A percentile compares a stretch with the other conserved stretches of the same genome.
Evolutionary conservation across 2,797 vertebrate species (phyloP).

Genomic region (Acanthurus tractus): DNA sequence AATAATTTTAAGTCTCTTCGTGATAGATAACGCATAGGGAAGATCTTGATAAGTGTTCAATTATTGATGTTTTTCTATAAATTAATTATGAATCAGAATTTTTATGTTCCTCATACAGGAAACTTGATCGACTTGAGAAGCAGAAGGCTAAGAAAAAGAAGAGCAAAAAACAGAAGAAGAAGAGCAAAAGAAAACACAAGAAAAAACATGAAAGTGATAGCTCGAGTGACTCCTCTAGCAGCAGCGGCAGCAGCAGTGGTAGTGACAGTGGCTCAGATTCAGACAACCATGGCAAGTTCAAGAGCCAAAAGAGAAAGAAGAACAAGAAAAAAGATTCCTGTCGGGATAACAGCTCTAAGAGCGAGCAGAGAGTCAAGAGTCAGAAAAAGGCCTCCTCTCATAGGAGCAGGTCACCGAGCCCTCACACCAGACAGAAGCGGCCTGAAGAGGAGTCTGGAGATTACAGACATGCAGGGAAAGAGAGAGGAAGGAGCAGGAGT

Average conservation of each 20-base stretch:
- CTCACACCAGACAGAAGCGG: constrained; percentile 74
- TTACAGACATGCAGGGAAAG: constrained; percentile 59
- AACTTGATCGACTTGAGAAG: constrained; percentile 95
- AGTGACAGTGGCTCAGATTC: constrained; percentile 76
- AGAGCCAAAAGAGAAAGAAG: constrained; percentile 86
- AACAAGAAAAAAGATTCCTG: constrained; percentile 87
- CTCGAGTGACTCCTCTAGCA: constrained; percentile 79
- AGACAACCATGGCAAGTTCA: constrained; percentile 78
- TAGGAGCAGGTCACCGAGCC: constrained; percentile 81
- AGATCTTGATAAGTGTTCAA: background rate
- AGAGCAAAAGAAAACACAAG: constrained; percentile 86
- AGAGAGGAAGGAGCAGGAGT: constrained; percentile 66
- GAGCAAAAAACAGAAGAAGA: constrained; percentile 91
- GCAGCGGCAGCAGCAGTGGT: constrained; percentile 54
- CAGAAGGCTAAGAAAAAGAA: constrained; percentile 92
- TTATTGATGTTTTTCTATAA: background rate
- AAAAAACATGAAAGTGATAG: constrained; percentile 84
- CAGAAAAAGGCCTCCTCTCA: constrained; percentile 83
- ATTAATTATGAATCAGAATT: background rate
- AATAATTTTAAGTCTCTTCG: background rate
- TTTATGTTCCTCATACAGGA: constrained; percentile 82
- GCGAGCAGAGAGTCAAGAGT: constrained; percentile 82
- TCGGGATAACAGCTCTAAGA: constrained; percentile 84
- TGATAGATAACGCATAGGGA: background rate
- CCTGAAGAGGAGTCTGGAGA: constrained; percentile 62